A percentile compares a stretch with the other conserved stretches of the same genome.
Evolutionary conservation across 2,113 vertebrate species (phyloP).

Genomic region (Dissostichus mawsoni): DNA sequence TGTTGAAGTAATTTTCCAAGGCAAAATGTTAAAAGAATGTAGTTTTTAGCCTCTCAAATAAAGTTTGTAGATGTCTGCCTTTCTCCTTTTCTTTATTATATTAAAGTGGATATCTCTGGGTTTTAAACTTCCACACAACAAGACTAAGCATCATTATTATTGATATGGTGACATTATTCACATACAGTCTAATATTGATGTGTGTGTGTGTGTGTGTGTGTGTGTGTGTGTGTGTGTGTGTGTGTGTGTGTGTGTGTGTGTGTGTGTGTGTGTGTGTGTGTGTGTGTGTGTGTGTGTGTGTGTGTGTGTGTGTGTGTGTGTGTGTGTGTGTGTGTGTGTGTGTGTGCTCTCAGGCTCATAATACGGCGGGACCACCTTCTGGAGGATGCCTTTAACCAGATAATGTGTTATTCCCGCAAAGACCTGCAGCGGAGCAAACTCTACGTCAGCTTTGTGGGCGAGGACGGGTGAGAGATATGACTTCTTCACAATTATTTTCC

Average conservation of each 20-base stretch:
- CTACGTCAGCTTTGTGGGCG: constrained; percentile 97
- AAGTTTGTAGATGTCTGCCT: too few species aligned
- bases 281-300: constrained; percentile 2
- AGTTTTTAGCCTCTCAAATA: too few species aligned
- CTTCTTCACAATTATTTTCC: not conserved
- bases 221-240: not conserved
- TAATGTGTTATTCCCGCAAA: constrained; percentile 98
- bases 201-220: not conserved
- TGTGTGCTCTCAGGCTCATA: constrained; percentile 87
- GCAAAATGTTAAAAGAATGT: too few species aligned
- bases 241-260: constrained; percentile 1
- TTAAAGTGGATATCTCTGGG: too few species aligned
- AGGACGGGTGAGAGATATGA: constrained; percentile 93
- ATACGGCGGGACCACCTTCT: constrained; percentile 97
- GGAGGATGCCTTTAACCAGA: constrained; percentile 99
- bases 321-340: constrained; percentile 18
- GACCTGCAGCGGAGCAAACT: constrained; percentile 98
- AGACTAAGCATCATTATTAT: too few species aligned
- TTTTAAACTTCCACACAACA: too few species aligned
- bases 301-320: not conserved
- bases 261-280: constrained; percentile 10
- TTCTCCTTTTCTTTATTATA: too few species aligned
- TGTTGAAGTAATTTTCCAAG: too few species aligned
- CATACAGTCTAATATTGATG: not conserved
- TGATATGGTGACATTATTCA: not conserved